These are phyloP conservation scores for Todiramphus chloris DNA, from an alignment of 2,113 vertebrate species.

Conservation along the genomic window DNA sequence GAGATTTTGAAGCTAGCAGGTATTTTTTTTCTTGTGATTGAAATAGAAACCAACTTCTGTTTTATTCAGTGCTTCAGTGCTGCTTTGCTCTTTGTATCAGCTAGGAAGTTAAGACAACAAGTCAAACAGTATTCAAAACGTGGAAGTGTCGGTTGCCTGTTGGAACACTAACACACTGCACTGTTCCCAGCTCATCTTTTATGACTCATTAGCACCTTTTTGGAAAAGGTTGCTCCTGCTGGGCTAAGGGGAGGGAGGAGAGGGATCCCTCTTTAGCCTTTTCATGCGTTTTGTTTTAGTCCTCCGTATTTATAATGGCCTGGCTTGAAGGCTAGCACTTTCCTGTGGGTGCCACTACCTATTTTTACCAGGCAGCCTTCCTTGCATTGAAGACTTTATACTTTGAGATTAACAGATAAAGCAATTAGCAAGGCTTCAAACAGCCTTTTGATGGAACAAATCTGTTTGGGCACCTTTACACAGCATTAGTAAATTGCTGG, in stretches of 20 bases:
- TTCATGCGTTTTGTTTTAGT: conserved; percentile 49
- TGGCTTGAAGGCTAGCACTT: not conserved
- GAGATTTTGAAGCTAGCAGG: not conserved
- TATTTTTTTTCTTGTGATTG: not conserved
- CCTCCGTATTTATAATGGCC: conserved; percentile 48
- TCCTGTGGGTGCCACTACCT: conserved; percentile 26
- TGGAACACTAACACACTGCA: not conserved
- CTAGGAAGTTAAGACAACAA: conserved; percentile 42
- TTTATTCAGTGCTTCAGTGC: conserved; percentile 1
- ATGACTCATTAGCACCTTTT: conserved; percentile 21
- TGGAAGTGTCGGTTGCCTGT: not conserved
- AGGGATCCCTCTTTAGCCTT: not conserved
- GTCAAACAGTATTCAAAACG: not conserved
- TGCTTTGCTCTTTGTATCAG: not conserved
- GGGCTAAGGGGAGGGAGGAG: not conserved
- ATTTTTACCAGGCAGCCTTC: conserved; percentile 10
- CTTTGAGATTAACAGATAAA: conserved; percentile 52
- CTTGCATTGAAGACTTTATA: conserved; percentile 44
- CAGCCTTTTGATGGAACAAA: conserved; percentile 37
- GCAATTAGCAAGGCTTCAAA: conserved; percentile 50
- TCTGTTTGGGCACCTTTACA: not conserved
- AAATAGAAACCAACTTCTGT: not conserved
- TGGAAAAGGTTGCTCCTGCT: conserved; percentile 15
- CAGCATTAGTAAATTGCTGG: conserved; percentile 47
- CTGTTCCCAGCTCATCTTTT: conserved; percentile 25